Evolutionary conservation across 2,888 invertebrate genomes (phyloP).

Genomic region (Trichogramma evanescens): DNA sequence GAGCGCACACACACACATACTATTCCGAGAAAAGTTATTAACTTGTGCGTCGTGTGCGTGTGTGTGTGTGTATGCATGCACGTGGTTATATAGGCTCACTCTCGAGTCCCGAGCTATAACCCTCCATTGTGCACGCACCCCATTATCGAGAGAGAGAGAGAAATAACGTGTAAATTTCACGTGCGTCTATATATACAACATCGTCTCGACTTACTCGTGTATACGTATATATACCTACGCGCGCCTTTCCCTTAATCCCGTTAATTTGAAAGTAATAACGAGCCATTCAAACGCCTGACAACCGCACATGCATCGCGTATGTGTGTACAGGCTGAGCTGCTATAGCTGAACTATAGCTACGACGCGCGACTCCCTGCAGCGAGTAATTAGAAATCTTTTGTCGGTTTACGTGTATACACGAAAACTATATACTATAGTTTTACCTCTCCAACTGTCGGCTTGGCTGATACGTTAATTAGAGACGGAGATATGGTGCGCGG

Average conservation of each 20-base stretch:
- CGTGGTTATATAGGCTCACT: no score
- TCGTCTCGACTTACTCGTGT: slow-evolving; percentile 19
- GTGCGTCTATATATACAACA: slow-evolving; percentile 23
- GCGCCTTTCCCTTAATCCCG: slow-evolving; percentile 33
- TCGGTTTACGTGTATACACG: not conserved
- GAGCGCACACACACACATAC: no score
- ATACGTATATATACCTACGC: slow-evolving; percentile 18
- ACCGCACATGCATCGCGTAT: not conserved
- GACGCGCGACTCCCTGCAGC: not conserved
- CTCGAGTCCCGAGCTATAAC: no score
- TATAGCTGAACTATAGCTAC: not conserved
- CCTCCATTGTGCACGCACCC: slow-evolving; percentile 28
- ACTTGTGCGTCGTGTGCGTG: not conserved
- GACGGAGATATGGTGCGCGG: no score
- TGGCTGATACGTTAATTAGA: no score
- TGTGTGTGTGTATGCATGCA: not conserved
- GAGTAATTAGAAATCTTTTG: slow-evolving; percentile 4
- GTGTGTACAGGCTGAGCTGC: not conserved
- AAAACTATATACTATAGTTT: no score
- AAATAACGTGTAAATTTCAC: slow-evolving; percentile 3
- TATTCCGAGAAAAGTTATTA: slow-evolving; percentile 13
- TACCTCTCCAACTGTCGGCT: no score
- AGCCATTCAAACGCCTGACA: slow-evolving; percentile 23
- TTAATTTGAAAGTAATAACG: slow-evolving; percentile 42
- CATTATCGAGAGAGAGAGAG: slow-evolving; percentile 32